phyloP scores from a whole-genome alignment of 2,113 vertebrate genomes.

The Zosterops pallidus region DNA sequence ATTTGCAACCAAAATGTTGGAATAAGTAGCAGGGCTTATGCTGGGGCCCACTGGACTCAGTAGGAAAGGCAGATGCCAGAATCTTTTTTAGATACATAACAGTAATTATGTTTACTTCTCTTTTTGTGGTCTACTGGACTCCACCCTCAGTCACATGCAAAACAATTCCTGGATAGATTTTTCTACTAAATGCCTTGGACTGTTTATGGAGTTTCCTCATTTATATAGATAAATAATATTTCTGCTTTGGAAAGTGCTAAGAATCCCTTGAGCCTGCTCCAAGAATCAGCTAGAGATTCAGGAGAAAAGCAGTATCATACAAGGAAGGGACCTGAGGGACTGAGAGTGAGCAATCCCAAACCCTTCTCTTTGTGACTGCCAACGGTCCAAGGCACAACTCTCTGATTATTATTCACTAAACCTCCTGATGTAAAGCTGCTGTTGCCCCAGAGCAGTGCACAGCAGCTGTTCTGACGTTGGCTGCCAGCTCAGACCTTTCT shows the following conservation, averaged over 20 bases:
- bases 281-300: neutral
- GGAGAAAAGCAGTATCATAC: neutral
- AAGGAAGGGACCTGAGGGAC: neutral
- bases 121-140: neutral
- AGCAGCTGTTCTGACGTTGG: neutral
- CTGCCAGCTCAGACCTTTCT: neutral
- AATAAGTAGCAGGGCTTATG: constrained; percentile 2
- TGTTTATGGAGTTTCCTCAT: neutral
- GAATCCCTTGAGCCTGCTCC: neutral
- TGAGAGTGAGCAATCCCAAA: rapidly evolving
- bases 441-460: neutral
- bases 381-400: neutral
- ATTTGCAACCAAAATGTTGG: constrained; percentile 9
- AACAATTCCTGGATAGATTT: constrained; percentile 40
- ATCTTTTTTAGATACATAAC: constrained; percentile 33
- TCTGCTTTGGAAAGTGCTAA: neutral
- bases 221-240: neutral
- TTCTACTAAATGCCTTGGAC: neutral
- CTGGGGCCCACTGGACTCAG: constrained; percentile 2
- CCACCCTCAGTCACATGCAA: neutral
- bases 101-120: constrained; percentile 38
- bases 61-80: neutral
- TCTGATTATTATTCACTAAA: neutral
- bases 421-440: neutral
- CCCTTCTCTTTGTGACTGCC: neutral